phyloP scores from a whole-genome alignment of 2,113 vertebrate genomes.

The Reinhardtius hippoglossoides region DNA sequence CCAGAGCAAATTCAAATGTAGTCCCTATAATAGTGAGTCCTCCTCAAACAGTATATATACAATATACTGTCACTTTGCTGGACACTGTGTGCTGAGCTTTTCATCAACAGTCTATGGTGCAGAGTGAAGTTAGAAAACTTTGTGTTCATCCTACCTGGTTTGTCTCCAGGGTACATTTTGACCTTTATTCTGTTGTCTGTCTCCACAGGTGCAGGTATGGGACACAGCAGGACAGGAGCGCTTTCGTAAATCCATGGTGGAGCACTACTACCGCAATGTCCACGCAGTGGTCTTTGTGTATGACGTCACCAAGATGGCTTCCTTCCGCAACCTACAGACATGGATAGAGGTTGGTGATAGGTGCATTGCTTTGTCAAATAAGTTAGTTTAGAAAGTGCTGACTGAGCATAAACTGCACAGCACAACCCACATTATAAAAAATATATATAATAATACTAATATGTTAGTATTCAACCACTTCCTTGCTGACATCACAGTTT shows the following conservation, averaged over 20 bases:
- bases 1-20: no score
- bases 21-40: no score
- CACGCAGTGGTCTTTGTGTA: slow-evolving; percentile 97
- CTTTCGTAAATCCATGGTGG: slow-evolving; percentile 97
- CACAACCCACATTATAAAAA: no score
- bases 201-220: slow-evolving; percentile 94
- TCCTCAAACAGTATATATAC: no score
- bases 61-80: no score
- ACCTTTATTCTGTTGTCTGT: neutral
- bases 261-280: slow-evolving; percentile 97
- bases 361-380: neutral
- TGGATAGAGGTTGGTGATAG: slow-evolving; percentile 84
- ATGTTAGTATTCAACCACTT: no score
- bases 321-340: slow-evolving; percentile 95
- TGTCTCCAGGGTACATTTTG: no score
- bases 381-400: neutral
- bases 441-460: no score
- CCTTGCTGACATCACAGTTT: no score
- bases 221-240: slow-evolving; percentile 97
- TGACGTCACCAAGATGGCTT: slow-evolving; percentile 96
- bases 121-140: no score
- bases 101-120: neutral
- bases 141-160: no score
- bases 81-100: no score
- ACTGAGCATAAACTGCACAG: neutral